Evolutionary conservation across 2,888 invertebrate species (phyloP), one percentile per base, ranked within the genome.

Genomic region (Scaptomyza cyrtandrae): DNA sequence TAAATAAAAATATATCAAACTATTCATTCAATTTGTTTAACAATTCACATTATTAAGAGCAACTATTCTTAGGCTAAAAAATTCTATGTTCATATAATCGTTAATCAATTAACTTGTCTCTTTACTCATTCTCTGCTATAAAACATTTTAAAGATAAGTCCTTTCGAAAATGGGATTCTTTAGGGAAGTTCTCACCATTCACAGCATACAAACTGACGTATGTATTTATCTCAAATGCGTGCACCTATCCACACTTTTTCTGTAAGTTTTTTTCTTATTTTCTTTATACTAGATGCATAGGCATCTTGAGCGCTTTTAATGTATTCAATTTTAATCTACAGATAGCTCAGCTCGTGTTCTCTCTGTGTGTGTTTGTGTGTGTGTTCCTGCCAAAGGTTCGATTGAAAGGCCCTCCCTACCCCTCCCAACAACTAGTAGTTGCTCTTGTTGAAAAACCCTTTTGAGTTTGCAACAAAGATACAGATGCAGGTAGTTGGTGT

Each of bases 371-470:
- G 29, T 53, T 24, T n/a, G n/a, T n/a, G n/a, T 55, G 54, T 55
- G 45, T 63, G 63, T 63, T 63, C 63, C 16, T 37, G 63, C 37
- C 35, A 63, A 52, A 44, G 63, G 63, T 63, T 52, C 63, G 63
- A 63, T 63, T 64, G 63, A 29, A 37, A 63, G 63, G 53, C 63
- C 63, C 63, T 11, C 39, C 14, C 16, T 10, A 0, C 43, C 49
- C 33, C 19, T 10, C 7, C 52, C 31, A n/a, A 49, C 65, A 9
- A 39, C 39, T 14, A 4, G 39, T 16, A 57, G 50, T 75, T 71
- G 71, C 66, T 58, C 66, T 67, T 74, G 66, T 71, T 75, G 59
- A 62, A 65, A 45, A 55, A 24, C 65, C 55, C 45, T 74, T 19
- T 33, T 56, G 64, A 62, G 65, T 43, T 24, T 24, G 24, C 5